Evolutionary conservation across 2,888 invertebrate species (phyloP).

Genomic region (Halocaridina rubra): DNA sequence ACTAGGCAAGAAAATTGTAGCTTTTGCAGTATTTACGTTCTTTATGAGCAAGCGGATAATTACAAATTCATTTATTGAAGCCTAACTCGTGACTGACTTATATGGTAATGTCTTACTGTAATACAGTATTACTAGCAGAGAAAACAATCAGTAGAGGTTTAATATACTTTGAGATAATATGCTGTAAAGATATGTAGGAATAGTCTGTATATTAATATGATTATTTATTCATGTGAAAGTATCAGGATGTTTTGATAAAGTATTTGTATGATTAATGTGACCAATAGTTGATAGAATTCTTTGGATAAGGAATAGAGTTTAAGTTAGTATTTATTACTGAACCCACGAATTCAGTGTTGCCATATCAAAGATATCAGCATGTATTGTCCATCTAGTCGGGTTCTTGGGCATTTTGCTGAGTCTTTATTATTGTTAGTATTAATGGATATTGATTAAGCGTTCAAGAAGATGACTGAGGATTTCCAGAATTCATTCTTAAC

Average conservation of each 20-base stretch:
- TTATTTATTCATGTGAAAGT: neutral
- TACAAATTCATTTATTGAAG: too few species aligned
- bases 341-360: slow-evolving; percentile 33
- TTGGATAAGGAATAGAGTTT: neutral
- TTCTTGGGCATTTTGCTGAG: neutral
- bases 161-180: too few species aligned
- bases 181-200: neutral
- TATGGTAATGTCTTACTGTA: too few species aligned
- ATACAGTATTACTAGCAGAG: too few species aligned
- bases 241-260: neutral
- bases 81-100: too few species aligned
- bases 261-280: neutral
- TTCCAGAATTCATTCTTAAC: neutral
- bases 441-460: neutral
- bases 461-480: neutral
- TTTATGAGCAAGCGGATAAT: too few species aligned
- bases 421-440: neutral
- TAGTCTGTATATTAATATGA: neutral
- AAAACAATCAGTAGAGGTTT: too few species aligned
- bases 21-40: neutral
- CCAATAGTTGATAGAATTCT: neutral
- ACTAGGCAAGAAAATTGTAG: neutral
- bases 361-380: neutral
- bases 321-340: slow-evolving; percentile 3
- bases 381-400: neutral